Percentiles rank a stretch among this genome's conserved stretches.
These are phyloP conservation scores for Cepaea hortensis DNA, from an alignment of 2,888 invertebrate species.

Conservation along the genomic window DNA sequence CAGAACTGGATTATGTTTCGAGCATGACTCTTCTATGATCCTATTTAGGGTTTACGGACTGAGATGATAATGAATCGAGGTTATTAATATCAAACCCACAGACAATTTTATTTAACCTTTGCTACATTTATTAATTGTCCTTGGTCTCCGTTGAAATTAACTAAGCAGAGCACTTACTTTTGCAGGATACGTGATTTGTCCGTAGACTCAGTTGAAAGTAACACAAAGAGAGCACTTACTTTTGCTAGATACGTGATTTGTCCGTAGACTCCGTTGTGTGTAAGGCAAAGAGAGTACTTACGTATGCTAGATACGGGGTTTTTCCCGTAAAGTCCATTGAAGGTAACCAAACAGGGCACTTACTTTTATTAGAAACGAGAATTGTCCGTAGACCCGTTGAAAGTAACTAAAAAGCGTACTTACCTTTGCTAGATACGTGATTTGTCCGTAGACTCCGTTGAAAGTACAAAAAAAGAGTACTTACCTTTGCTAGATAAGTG, in stretches of 20 bases:
- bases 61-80: too few relatives aligned
- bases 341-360: slow-evolving; percentile 55
- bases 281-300: slow-evolving; percentile 52
- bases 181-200: too few relatives aligned
- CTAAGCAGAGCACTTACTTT: too few relatives aligned
- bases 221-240: slow-evolving; percentile 53
- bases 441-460: slow-evolving; percentile 34
- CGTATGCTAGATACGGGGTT: slow-evolving; percentile 74
- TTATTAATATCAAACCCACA: too few relatives aligned
- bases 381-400: too few relatives aligned
- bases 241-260: slow-evolving; percentile 75
- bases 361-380: too few relatives aligned
- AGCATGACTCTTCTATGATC: too few relatives aligned
- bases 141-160: slow-evolving; percentile 61
- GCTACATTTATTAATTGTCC: too few relatives aligned
- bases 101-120: too few relatives aligned
- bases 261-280: slow-evolving; percentile 75
- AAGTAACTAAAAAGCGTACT: background rate
- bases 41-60: too few relatives aligned
- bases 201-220: too few relatives aligned
- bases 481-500: slow-evolving; percentile 74
- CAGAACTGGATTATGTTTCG: too few relatives aligned
- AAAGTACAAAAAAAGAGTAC: background rate
- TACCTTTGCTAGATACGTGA: slow-evolving; percentile 74
- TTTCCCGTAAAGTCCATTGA: slow-evolving; percentile 75